Evolutionary conservation across 2,888 invertebrate genomes (phyloP).

Genomic region (Strigamia crassipes): DNA sequence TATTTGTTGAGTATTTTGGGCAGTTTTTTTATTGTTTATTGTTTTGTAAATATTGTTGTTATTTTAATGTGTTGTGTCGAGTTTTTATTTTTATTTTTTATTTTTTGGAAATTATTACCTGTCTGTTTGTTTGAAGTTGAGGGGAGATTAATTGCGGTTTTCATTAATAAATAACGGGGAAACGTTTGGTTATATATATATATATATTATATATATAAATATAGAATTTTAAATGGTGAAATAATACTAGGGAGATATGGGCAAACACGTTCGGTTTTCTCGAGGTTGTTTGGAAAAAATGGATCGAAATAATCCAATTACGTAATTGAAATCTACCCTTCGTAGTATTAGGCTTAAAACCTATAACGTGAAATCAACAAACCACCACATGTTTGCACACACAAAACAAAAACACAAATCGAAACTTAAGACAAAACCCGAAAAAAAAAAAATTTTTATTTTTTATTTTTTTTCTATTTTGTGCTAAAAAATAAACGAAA

Average conservation of each 20-base stretch:
- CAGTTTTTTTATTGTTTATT: too few species aligned
- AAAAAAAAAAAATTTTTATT: neutral
- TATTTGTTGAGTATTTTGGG: too few species aligned
- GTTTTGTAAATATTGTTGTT: too few species aligned
- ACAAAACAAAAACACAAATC: neutral
- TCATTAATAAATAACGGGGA: neutral
- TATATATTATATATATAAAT: too few species aligned
- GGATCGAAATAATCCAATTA: conserved; percentile 10
- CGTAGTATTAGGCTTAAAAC: neutral
- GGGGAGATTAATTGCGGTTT: too few species aligned
- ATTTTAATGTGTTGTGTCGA: too few species aligned
- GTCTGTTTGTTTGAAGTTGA: too few species aligned
- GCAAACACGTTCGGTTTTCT: neutral
- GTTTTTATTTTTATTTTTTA: too few species aligned
- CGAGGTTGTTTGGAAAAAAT: neutral
- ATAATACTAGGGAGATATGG: neutral
- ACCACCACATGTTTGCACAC: neutral
- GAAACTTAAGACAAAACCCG: neutral
- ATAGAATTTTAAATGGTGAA: neutral
- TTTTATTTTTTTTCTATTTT: neutral
- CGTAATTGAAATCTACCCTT: conserved; percentile 21
- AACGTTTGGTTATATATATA: too few species aligned
- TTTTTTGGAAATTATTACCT: too few species aligned
- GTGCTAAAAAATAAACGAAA: too few species aligned
- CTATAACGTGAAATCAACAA: neutral